Base-by-base conservation (phyloP, 2,113 vertebrate genomes). In the Corythaixoides concolor region DNA sequence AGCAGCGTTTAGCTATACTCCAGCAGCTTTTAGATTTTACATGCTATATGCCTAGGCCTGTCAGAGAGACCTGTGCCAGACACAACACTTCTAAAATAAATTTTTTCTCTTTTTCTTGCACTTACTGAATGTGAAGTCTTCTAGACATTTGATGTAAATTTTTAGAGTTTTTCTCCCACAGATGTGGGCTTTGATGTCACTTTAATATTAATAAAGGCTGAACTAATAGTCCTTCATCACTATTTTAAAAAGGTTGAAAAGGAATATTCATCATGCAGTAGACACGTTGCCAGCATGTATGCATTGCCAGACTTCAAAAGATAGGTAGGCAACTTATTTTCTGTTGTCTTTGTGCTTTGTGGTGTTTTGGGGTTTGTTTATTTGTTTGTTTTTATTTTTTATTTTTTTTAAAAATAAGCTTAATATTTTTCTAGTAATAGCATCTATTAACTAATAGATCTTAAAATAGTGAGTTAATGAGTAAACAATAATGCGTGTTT, bases 11-110 rank as follows among this genome's bases (percentile, higher is more conserved):
- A 97, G 89, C 95, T 97, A 78, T 97, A 98, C 95, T 97, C 90
- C 87, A 96, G 90, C 94, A 97, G 97, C 89, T 97, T 98, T 97
- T 97, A 94, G 79, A 96, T 97, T 98, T 97, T 97, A 93, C 90
- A 90, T 96, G 88, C 94, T 97, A 83, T 96, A 84, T 86, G 93
- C 92, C 93, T 95, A 95, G 97, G 89, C 94, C 94, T 98, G 98
- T 98, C 96, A 97, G 87, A 97, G 89, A 96, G 85, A 96, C 95
- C 94, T 96, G 82, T 93, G 91, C 85, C 96, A 98, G 97, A 95
- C 92, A 95, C 89, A 95, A 97, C 94, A 97, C 75, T 96, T 97
- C 78, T 85, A 59, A 97, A 98, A 82, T 43, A 90, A 20, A 88
- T 96, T 89, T 88, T 90, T 52, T 8, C 39, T 84, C 45, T 91